Evolutionary conservation across 2,888 invertebrate genomes (phyloP).

Genomic region (Cosmopolites sordidus): DNA sequence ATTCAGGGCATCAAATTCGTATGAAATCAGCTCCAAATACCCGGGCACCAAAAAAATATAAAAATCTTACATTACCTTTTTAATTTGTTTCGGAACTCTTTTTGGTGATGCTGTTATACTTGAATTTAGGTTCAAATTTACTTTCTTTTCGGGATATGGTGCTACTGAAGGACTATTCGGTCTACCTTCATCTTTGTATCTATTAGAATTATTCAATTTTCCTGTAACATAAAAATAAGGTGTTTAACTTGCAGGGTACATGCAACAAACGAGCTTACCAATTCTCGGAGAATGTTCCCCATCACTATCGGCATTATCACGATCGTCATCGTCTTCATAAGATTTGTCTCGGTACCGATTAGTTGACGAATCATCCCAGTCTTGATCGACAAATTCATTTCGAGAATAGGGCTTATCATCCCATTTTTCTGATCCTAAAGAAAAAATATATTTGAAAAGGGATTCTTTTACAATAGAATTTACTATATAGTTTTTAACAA

Average conservation of each 20-base stretch:
- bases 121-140: slow-evolving; percentile 52
- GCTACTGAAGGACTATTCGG: slow-evolving; percentile 30
- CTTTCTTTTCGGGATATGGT: slow-evolving; percentile 36
- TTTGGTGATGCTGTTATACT: slow-evolving; percentile 44
- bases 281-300: slow-evolving; percentile 20
- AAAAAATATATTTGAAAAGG: no score
- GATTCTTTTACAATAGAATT: no score
- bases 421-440: slow-evolving; percentile 40
- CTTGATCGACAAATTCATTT: slow-evolving; percentile 40
- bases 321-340: slow-evolving; percentile 21
- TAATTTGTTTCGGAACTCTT: slow-evolving; percentile 48
- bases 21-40: no score
- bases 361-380: slow-evolving; percentile 37
- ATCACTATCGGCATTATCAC: slow-evolving; percentile 23
- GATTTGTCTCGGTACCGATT: slow-evolving; percentile 29
- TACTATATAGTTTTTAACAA: no score
- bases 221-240: not conserved
- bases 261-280: slow-evolving; percentile 4
- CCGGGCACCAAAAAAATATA: no score
- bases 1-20: no score
- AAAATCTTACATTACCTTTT: slow-evolving; percentile 41
- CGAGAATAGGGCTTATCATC: slow-evolving; percentile 40
- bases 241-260: no score
- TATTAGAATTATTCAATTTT: not conserved
- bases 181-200: slow-evolving; percentile 36